Evolutionary conservation across 53 echinoderm and acorn worm species (phyloP), one percentile per base, ranked within the genome.

Genomic region (Patiria pectinifera): DNA sequence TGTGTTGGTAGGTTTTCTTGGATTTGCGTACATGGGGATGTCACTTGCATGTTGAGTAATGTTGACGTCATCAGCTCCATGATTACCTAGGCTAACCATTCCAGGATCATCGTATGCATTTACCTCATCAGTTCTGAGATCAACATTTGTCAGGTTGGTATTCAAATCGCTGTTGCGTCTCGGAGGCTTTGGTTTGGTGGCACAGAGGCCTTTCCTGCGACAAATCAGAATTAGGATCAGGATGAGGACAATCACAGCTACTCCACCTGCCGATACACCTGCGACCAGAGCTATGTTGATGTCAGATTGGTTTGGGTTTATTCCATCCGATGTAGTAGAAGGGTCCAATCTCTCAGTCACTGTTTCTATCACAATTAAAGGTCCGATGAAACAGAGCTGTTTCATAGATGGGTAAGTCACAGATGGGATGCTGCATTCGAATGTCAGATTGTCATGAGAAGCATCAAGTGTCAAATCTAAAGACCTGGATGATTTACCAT

Each of bases 381-480:
- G 82, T n/a, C 82, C 82, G 8, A 82, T 82, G 82, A 48, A 45
- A 82, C 82, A 82, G n/a, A n/a, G n/a, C n/a, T n/a, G n/a, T n/a
- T n/a, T n/a, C n/a, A n/a, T n/a, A n/a, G n/a, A n/a, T n/a, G n/a
- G n/a, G n/a, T n/a, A n/a, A n/a, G 1, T 10, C 10, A 61, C 49
- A 47, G 87, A 87, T 59, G 76, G 4, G 14, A 87, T 87, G 43
- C 3, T 59, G 87, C 87, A 87, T 13, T 77, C 21, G 87, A 87
- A 24, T 59, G 78, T 35, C 11, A 77, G 4, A 78, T 76, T 59
- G 59, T 87, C 60, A 87, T 87, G 48, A 3, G 43, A 23, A 25
- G 5, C 15, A 44, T 16, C 15, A 0, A 59, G 9, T 77, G 87
- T 87, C 62, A 78, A 77, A 21, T 48, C 24, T 47, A 76, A 76